Percentiles rank a stretch among this genome's conserved stretches.
Conservation (phyloP, 2,888 invertebrate species). For the Thereva unica region DNA sequence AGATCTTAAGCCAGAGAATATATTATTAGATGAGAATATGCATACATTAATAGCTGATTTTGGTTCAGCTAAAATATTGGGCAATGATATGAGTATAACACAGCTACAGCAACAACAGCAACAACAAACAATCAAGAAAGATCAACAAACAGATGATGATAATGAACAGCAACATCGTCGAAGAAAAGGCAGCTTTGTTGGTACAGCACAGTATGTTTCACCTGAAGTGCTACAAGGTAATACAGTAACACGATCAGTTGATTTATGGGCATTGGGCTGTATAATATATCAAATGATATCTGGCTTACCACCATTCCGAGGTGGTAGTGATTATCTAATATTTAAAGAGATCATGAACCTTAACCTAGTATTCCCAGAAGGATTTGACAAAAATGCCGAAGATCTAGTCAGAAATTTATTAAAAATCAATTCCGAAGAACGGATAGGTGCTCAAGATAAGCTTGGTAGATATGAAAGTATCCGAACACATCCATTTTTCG, state of each 20-base stretch:
- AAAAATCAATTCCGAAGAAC: conserved; percentile 76
- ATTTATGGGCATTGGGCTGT: conserved; percentile 97
- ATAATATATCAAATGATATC: conserved; percentile 96
- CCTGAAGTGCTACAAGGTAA: conserved; percentile 90
- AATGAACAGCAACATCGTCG: conserved; percentile 47
- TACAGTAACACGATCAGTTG: conserved; percentile 76
- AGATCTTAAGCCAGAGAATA: conserved; percentile 96
- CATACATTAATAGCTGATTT: conserved; percentile 97
- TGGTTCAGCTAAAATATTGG: conserved; percentile 89
- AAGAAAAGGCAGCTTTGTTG: conserved; percentile 87
- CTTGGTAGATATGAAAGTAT: conserved; percentile 76
- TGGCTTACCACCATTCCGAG: conserved; percentile 89
- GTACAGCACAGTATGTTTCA: conserved; percentile 98
- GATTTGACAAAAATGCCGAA: conserved; percentile 83
- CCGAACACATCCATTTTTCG: conserved; percentile 85
- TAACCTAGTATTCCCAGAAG: conserved; percentile 90
- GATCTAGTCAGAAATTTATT: conserved; percentile 86
- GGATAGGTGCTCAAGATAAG: conserved; percentile 80
- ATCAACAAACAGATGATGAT: conserved; percentile 40
- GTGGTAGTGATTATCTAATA: conserved; percentile 90
- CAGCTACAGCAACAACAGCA: conserved; percentile 32
- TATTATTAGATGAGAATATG: conserved; percentile 92
- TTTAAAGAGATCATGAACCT: conserved; percentile 93
- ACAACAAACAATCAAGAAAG: conserved; percentile 35
- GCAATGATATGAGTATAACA: conserved; percentile 45